phyloP scores from a whole-genome alignment of 2,888 invertebrate species.

The Acanthosepion pharaonis region DNA sequence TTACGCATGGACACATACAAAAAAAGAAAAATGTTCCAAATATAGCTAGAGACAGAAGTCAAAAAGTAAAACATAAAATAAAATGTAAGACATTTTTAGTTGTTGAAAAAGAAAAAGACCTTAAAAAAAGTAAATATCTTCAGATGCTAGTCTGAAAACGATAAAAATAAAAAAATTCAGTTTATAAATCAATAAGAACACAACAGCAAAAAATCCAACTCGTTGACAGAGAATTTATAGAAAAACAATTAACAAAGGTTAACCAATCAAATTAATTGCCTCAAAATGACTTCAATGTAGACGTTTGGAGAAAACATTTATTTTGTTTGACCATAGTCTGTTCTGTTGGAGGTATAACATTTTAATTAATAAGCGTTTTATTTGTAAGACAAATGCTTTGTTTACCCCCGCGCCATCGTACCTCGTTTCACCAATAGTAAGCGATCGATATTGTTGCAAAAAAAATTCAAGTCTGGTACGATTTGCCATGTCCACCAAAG shows the following conservation, averaged over 20 bases:
- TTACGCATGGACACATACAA: too few relatives aligned
- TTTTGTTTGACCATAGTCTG: neutral
- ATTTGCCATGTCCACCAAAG: neutral
- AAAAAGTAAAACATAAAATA: too few relatives aligned
- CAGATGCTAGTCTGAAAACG: too few relatives aligned
- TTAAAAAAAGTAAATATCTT: too few relatives aligned
- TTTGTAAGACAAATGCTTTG: neutral
- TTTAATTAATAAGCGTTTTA: neutral
- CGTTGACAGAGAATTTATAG: neutral
- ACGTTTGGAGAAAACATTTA: neutral
- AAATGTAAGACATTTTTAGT: too few relatives aligned
- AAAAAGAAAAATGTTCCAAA: too few relatives aligned
- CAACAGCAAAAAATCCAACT: neutral
- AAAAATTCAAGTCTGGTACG: neutral
- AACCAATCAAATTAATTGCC: neutral
- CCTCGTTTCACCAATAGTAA: neutral
- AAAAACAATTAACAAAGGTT: neutral
- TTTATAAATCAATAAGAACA: too few relatives aligned
- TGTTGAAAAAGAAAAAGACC: too few relatives aligned
- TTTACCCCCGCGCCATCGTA: too few relatives aligned
- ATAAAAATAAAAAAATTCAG: too few relatives aligned
- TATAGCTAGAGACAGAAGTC: too few relatives aligned
- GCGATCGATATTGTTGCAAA: neutral
- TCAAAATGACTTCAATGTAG: neutral
- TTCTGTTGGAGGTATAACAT: neutral